Evolutionary conservation across 92 coral and sea anemone genomes (phyloP), one percentile per base, ranked within the genome.

Genomic region (Pocillopora grandis): DNA sequence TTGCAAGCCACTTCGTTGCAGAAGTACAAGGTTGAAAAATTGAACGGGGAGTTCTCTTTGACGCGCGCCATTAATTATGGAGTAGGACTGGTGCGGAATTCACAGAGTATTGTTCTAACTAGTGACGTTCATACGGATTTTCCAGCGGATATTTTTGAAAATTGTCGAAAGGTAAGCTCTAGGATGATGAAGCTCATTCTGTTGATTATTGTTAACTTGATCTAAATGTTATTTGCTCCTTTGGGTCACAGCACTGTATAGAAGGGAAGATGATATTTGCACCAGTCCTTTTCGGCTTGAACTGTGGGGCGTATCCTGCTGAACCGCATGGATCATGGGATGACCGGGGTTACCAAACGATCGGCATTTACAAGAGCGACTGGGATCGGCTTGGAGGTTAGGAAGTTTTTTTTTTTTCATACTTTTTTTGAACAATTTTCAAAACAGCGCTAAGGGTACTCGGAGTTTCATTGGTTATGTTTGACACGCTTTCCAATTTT

Each of bases 41-140:
- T 91, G 75, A 84, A 82, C 9, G 93, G 92, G 12, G 83, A 57
- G 13, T 91, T 72, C 78, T 91, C 93, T 8, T 67, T 85, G 80
- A 84, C 92, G 56, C 95, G 98, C 80, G 95, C 95, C 49, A 67
- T 94, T 18, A 91, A 94, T 82, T 83, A 71, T 21, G 98, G 93
- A 13, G 82, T 89, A 11, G 80, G 66, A 87, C 86, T 89, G 82
- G 91, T 88, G 18, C 78, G 85, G 13, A 90, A 75, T 18, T n/a
- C 85, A 35, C 48, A 42, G 42, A 87, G 88, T n/a, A 87, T 94
- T 74, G 74, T 89, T 37, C 78, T 94, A 55, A 70, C 92, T 23
- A 81, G 76, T 68, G 93, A 91, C 61, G 93, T 94, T 18, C 88
- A 87, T 86, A 78, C 81, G 86, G 92, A 94, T 76, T 81, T 94